Base-by-base conservation (phyloP, 2,113 vertebrate genomes). In the Crotalus tigris region DNA sequence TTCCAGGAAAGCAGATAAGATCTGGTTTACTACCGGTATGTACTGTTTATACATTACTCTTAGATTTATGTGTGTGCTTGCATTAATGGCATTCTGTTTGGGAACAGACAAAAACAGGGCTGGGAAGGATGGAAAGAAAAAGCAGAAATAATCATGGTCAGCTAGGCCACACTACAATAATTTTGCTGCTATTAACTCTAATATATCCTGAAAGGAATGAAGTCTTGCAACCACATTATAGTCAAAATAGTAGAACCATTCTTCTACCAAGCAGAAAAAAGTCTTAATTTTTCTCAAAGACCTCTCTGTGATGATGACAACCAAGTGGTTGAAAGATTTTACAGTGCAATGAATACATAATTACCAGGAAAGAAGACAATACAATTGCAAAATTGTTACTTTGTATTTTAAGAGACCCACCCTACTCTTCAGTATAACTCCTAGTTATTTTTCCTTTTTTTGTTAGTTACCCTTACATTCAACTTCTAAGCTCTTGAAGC, bases 281-380 rank as follows among this genome's bases (percentile, higher is more conserved):
- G n/a, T 91, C 23, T 94, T 8, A 49, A 1, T 93, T 96, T 95
- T 90, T 64, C 8, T 91, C n/a, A n/a, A 91, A 59, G 12, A 13
- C 24, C 81, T 93, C 92, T 3, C 4, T 85, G 0, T 92, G 44
- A 26, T 91, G 24, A 26, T 92, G 91, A 85, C 57, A 69, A 29
- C 17, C 87, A 12, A 94, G 3, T 57, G 75, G 49, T 21, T 93
- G 29, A 44, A 92, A 93, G 91, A 21, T 59, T 92, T 49, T 90
- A 93, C 0, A 88, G 1, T 0, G 0, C 13, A 93, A 75, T 95
- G 54, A 69, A 87, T 59, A 94, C 33, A 89, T 1, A 0, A 69
- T 87, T 91, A 93, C 54, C 29, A 58, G 69, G 90, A 94, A 89
- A 53, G 2, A 90, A 33, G 29, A 88, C 90, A 88, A 91, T 90